Evolutionary conservation across 2,797 vertebrate species (phyloP).

Genomic region (Sphaeramia orbicularis): DNA sequence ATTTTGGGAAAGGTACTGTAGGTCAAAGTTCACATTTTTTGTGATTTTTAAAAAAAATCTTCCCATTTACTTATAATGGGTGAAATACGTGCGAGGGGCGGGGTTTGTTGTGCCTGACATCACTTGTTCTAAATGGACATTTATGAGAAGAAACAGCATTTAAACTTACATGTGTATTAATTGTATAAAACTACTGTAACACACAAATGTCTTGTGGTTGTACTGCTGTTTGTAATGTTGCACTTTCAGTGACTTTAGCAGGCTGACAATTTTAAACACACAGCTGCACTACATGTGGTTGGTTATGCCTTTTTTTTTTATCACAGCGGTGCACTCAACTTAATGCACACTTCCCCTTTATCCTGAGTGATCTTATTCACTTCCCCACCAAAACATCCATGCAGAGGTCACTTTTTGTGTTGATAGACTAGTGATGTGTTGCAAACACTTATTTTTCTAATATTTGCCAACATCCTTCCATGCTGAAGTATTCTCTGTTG

Average conservation of each 20-base stretch:
- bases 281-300: conserved; percentile 26
- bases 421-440: neutral
- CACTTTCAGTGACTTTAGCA: neutral
- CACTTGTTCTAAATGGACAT: too few species aligned
- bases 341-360: conserved; percentile 54
- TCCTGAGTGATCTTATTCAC: conserved; percentile 26
- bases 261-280: neutral
- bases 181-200: neutral
- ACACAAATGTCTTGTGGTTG: neutral
- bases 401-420: neutral
- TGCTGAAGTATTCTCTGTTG: conserved; percentile 10
- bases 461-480: conserved; percentile 11
- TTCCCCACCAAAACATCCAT: conserved; percentile 29
- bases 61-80: too few species aligned
- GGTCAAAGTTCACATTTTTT: too few species aligned
- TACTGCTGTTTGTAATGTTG: neutral
- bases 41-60: too few species aligned
- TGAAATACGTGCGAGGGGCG: too few species aligned
- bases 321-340: neutral
- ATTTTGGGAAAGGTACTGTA: too few species aligned
- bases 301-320: conserved; percentile 28
- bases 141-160: too few species aligned
- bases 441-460: too few species aligned
- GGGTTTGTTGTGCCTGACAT: too few species aligned
- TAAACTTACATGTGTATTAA: too few species aligned